Conservation (phyloP, 2,797 vertebrate genomes). For the Sebastiscus tertius region DNA sequence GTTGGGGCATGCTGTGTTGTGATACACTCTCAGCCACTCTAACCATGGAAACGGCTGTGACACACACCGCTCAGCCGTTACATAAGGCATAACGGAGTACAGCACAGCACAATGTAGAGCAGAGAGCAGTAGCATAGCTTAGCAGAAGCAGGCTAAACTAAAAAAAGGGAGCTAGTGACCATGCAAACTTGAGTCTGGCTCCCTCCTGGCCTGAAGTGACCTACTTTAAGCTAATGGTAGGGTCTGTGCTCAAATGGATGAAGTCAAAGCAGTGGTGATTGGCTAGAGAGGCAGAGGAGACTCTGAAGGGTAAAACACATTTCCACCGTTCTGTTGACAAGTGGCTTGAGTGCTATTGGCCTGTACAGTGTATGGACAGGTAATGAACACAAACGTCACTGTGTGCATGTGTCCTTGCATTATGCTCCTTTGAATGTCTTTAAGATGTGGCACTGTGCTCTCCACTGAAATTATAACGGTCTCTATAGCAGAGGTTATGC, state of each 20-base stretch:
- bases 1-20: constrained; percentile 59
- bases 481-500: constrained; percentile 60
- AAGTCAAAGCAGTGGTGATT: constrained; percentile 68
- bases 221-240: constrained; percentile 81
- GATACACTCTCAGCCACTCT: constrained; percentile 59
- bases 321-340: constrained; percentile 35
- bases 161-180: constrained; percentile 64
- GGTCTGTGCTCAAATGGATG: constrained; percentile 67
- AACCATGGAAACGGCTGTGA: constrained; percentile 76
- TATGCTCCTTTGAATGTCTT: constrained; percentile 40
- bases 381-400: constrained; percentile 35
- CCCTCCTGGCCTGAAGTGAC: constrained; percentile 82
- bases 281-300: constrained; percentile 62
- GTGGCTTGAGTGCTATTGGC: constrained; percentile 30
- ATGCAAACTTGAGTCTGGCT: constrained; percentile 74
- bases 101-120: constrained; percentile 64
- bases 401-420: constrained; percentile 45
- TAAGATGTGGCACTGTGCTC: constrained; percentile 24
- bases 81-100: constrained; percentile 67
- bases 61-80: constrained; percentile 71
- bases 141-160: constrained; percentile 62
- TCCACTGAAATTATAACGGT: constrained; percentile 52
- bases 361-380: constrained; percentile 19
- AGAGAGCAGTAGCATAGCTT: constrained; percentile 53
- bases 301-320: constrained; percentile 61